phyloP scores from a whole-genome alignment of 2,797 vertebrate species.

The Pristis pectinata region DNA sequence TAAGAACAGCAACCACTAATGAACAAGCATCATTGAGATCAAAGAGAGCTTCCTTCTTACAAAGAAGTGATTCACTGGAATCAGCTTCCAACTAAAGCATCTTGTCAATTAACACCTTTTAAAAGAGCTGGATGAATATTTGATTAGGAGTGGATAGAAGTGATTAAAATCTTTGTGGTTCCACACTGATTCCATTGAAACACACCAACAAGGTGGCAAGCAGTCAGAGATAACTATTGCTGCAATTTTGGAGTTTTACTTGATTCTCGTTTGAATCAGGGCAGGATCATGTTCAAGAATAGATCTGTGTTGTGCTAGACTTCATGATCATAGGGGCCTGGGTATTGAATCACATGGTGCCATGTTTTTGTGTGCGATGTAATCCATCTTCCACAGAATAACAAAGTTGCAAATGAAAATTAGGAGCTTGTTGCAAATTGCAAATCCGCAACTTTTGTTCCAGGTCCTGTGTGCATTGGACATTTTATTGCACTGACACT shows the following conservation, averaged over 20 bases:
- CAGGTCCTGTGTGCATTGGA: too few relatives aligned
- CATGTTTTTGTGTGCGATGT: too few relatives aligned
- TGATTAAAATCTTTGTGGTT: conserved; percentile 2
- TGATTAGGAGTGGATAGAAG: neutral
- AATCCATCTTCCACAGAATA: neutral
- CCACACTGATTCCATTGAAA: conserved; percentile 16
- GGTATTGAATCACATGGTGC: too few relatives aligned
- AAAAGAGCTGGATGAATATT: conserved; percentile 1
- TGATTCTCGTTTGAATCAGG: neutral
- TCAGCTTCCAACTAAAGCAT: neutral
- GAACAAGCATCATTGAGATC: neutral
- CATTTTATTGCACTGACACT: too few relatives aligned
- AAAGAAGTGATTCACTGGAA: neutral
- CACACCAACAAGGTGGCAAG: neutral
- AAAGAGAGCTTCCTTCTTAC: neutral
- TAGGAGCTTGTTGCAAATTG: neutral
- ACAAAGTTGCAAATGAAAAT: too few relatives aligned
- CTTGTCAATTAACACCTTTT: conserved; percentile 26
- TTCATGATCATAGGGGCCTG: neutral
- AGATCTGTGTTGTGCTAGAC: neutral
- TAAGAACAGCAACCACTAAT: neutral
- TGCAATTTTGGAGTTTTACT: neutral
- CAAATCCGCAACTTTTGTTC: too few relatives aligned
- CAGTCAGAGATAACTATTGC: neutral
- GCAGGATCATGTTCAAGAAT: neutral